Evolutionary conservation across 2,797 vertebrate genomes (phyloP).

Genomic region (Myiotriccus ornatus): DNA sequence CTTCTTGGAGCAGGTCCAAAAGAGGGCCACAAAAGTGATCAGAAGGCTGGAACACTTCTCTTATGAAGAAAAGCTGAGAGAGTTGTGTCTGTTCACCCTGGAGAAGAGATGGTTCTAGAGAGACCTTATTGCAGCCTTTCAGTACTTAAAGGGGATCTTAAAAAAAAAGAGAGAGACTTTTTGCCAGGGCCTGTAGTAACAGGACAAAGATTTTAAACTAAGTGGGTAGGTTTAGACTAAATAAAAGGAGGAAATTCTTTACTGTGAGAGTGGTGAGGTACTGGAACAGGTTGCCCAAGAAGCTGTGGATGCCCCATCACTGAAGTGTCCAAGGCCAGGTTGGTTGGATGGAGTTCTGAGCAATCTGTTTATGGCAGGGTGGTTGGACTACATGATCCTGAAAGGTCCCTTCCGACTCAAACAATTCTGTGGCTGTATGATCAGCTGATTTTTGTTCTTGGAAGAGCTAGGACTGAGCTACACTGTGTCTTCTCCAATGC

Average conservation of each 20-base stretch:
- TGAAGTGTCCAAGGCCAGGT: not conserved
- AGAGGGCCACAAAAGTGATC: not conserved
- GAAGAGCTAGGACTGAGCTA: not conserved
- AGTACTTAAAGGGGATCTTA: not conserved
- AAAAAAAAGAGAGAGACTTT: not conserved
- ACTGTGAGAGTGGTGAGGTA: not conserved
- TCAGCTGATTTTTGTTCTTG: not conserved
- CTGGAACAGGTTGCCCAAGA: not conserved
- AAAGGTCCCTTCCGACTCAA: not conserved
- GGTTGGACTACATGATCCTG: not conserved
- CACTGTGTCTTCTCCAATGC: not conserved
- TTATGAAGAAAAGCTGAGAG: not conserved
- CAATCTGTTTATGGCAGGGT: not conserved
- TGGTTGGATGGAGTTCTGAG: not conserved
- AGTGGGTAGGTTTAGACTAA: not conserved
- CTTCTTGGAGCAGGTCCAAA: not conserved
- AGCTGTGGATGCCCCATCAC: not conserved
- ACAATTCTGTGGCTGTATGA: not conserved
- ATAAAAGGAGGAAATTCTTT: not conserved
- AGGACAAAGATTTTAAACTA: not conserved
- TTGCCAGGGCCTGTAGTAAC: not conserved
- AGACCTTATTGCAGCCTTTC: not conserved
- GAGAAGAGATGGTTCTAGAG: not conserved
- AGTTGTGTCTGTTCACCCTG: not conserved
- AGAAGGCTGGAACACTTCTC: not conserved